Evolutionary conservation across 2,888 invertebrate species (phyloP), one percentile per base, ranked within the genome.

Genomic region (Romanomermis culicivorax): DNA sequence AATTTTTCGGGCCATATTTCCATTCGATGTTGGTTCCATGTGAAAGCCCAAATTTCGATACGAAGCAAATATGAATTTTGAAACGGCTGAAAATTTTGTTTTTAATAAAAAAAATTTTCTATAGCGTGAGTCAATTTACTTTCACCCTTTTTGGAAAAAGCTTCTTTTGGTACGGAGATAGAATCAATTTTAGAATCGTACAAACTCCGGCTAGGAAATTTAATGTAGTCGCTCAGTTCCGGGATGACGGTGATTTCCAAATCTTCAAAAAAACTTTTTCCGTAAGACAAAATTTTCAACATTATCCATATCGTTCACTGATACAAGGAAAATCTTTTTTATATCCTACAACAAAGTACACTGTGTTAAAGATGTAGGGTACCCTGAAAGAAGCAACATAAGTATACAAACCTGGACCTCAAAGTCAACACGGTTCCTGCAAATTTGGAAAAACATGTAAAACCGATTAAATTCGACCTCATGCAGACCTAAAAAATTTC

Each of bases 171-270:
- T 20, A 55, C 4, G 3, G 53, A 29, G 24, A 52, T 36, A n/a
- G 17, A 25, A 48, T 55, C 55, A 2, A 53, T 11, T 17, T 53
- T 27, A 3, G 20, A 4, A 2, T 49, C 27, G 48, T 55, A 55
- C 20, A 55, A 48, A 51, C 55, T 55, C 3, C n/a, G 30, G 2
- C 26, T 20, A 2, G 55, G 55, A 30, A 55, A 55, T 25, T 30
- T 23, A 2, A 51, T 27, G n/a, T 55, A 29, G 3, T 50, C 51
- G n/a, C 26, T 23, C 2, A 51, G 7, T 53, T 29, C n/a, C n/a
- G n/a, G n/a, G n/a, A n/a, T n/a, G n/a, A n/a, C 20, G 30, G 49
- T 53, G 4, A 53, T 48, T 53, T 53, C 53, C 45, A 53, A 17
- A 17, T 25, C 53, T 53, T 24, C 50, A 53, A 53, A 7, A 23